Conservation (phyloP, 2,888 invertebrate genomes). For the Cephonodes hylas region DNA sequence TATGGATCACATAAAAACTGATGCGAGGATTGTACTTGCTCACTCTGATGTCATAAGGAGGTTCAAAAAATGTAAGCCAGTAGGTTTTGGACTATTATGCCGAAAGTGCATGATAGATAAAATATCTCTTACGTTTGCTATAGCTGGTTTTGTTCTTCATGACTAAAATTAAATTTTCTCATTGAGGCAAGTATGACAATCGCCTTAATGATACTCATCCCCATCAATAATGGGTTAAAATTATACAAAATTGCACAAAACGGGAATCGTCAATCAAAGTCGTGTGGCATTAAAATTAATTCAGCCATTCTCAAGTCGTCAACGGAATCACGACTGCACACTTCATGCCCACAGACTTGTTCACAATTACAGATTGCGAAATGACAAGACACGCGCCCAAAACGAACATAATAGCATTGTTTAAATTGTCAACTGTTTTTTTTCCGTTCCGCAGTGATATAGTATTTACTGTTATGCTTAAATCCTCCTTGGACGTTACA, state of each 20-base stretch:
- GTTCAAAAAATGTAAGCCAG: too few species aligned
- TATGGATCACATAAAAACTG: too few species aligned
- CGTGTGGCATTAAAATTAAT: conserved; percentile 18
- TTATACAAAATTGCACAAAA: conserved; percentile 15
- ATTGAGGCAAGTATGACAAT: background rate
- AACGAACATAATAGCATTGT: background rate
- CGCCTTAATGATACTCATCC: background rate
- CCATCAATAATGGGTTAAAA: background rate
- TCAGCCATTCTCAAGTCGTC: conserved; percentile 13
- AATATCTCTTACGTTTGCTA: too few species aligned
- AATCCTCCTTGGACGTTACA: too few species aligned
- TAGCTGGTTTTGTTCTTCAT: too few species aligned
- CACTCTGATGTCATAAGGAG: too few species aligned
- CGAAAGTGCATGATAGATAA: too few species aligned
- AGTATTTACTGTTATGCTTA: background rate
- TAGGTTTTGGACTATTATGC: too few species aligned
- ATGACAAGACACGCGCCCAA: background rate
- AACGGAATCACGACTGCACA: conserved; percentile 22
- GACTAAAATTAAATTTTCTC: too few species aligned
- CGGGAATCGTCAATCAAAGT: conserved; percentile 10
- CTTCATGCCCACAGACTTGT: conserved; percentile 21
- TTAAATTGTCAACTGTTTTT: conserved; percentile 1
- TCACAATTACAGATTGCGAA: conserved; percentile 21
- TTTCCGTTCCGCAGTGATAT: background rate
- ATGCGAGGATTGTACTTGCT: too few species aligned